Evolutionary conservation across 2,888 invertebrate species (phyloP).

Genomic region (Tipula helvola): DNA sequence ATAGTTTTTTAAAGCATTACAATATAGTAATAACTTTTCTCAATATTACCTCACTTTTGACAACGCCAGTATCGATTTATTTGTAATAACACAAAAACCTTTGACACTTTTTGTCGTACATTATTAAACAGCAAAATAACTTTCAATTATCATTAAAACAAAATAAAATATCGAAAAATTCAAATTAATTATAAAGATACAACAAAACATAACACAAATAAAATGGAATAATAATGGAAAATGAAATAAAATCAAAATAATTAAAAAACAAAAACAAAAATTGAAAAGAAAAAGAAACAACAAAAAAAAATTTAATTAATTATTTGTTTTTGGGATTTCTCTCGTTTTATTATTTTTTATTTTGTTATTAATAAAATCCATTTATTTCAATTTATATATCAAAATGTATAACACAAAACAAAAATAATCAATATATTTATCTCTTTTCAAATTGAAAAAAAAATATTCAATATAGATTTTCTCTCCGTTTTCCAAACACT

Average conservation of each 20-base stretch:
- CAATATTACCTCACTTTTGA: no score
- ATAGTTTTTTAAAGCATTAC: no score
- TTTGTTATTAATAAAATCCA: neutral
- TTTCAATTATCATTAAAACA: neutral
- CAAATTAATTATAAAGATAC: neutral
- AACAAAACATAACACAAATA: neutral
- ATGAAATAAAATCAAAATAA: neutral
- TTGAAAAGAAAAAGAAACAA: neutral
- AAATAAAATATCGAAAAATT: neutral
- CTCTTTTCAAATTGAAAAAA: neutral
- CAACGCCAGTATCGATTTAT: no score
- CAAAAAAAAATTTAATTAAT: neutral
- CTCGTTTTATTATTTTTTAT: neutral
- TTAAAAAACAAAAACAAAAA: neutral
- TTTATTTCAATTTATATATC: neutral
- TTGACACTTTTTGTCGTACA: neutral
- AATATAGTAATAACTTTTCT: no score
- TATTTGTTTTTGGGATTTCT: neutral
- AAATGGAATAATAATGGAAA: neutral
- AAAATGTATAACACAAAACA: neutral
- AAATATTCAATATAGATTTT: neutral
- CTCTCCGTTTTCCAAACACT: neutral
- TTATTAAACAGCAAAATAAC: neutral
- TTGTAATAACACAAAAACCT: neutral
- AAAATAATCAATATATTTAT: neutral